phyloP scores from a whole-genome alignment of 2,797 vertebrate genomes.

The Syngnathus rostellatus region DNA sequence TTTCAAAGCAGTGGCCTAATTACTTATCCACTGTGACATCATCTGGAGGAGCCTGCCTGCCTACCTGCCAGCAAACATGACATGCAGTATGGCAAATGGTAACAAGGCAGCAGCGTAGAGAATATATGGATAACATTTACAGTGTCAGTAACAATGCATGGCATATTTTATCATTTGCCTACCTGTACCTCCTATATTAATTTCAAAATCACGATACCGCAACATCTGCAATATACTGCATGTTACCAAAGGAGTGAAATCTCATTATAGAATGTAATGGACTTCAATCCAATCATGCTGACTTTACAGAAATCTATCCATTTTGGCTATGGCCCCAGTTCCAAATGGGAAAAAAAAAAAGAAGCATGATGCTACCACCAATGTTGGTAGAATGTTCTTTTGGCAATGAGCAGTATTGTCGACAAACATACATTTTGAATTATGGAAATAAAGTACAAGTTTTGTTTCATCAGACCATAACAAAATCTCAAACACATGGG shows the following conservation, averaged over 20 bases:
- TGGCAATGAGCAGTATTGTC: too few relatives aligned
- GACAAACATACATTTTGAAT: too few relatives aligned
- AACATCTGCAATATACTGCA: neutral
- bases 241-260: neutral
- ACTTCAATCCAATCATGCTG: neutral
- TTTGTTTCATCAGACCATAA: too few relatives aligned
- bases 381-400: too few relatives aligned
- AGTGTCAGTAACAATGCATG: neutral
- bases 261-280: neutral
- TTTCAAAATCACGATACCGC: neutral
- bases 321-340: too few relatives aligned
- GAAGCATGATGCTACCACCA: too few relatives aligned
- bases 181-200: neutral
- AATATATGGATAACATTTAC: neutral
- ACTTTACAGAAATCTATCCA: neutral
- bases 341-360: too few relatives aligned
- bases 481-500: too few relatives aligned
- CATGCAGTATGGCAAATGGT: conserved; percentile 19
- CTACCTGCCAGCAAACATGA: conserved; percentile 31
- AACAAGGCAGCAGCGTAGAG: conserved; percentile 9
- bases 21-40: conserved; percentile 44
- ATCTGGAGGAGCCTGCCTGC: conserved; percentile 24
- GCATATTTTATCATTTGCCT: neutral
- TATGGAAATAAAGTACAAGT: too few relatives aligned
- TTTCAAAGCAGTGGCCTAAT: conserved; percentile 32